Conservation (phyloP, 1,140 invertebrate genomes). For the Conus ventricosus region DNA sequence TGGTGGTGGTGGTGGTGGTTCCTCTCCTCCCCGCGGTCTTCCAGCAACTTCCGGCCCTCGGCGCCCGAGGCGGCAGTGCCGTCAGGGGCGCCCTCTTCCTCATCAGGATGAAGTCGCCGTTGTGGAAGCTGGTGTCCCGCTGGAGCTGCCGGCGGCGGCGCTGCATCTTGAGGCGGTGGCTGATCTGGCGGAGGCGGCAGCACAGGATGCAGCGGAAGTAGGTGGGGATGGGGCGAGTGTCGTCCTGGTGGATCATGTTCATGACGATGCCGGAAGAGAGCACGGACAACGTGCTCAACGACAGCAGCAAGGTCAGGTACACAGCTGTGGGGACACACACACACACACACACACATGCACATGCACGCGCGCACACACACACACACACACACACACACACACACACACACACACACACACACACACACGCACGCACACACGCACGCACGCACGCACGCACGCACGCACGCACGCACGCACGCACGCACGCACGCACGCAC, state of each 20-base stretch:
- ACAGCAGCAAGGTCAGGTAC: constrained; percentile 59
- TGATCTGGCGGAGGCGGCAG: constrained; percentile 32
- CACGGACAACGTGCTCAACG: constrained; percentile 60
- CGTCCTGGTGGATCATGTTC: constrained; percentile 58
- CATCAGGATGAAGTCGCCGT: constrained; percentile 31
- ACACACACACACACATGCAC: no score
- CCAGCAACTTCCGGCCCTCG: not conserved
- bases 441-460: no score
- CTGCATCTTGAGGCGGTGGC: constrained; percentile 22
- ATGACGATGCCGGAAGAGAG: constrained; percentile 60
- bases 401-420: no score
- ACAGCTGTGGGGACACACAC: constrained; percentile 45
- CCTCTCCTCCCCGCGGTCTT: not conserved
- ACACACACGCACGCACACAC: no score
- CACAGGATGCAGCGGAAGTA: constrained; percentile 46
- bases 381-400: no score
- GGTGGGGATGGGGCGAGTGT: constrained; percentile 42
- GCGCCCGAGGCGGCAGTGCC: not conserved
- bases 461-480: no score
- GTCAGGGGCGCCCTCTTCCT: constrained; percentile 24
- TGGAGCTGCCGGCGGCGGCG: constrained; percentile 1
- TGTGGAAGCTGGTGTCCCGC: constrained; percentile 18
- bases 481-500: no score
- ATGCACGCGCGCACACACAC: no score
- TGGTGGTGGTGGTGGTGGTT: not conserved